Base-by-base conservation (phyloP, 2,113 vertebrate species). In the Phaethornis superciliosus region DNA sequence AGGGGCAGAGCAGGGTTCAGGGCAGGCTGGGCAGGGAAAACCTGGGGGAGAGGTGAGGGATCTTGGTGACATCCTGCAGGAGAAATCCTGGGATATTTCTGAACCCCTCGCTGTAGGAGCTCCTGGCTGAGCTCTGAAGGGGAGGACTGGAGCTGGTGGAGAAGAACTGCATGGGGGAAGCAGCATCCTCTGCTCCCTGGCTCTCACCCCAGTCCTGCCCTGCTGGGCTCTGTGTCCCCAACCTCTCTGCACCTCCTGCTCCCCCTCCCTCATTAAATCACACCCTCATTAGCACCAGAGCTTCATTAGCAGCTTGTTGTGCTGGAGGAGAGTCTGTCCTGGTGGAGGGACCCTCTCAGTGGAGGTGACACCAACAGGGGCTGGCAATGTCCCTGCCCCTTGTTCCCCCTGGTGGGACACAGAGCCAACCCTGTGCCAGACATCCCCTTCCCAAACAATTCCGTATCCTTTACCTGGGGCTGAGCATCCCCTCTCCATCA, bases 241-340 rank as follows among this genome's bases (percentile, higher is more conserved):
- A 11, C 35, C 26, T 12, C 40, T 20, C 24, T 5, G 1, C 1
- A 1, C 16, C 56, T 22, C 35, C 33, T 0, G 0, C 19, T 46
- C 46, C 46, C 46, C 46, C 17, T 79, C 35, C 15, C 47, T 68
- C 37, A 40, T n/a, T 49, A 63, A 84, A 59, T 56, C 26, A 52
- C 56, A 27, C 16, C n/a, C 44, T 84, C 12, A 0, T 70, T 65
- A 74, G 51, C 46, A 47, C 19, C 63, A 33, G 18, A 8, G 12
- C 60, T n/a, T 81, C 79, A 8, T 40, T 42, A 74, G 75, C 40
- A 88, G 60, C 55, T 69, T 6, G 28, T 47, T 33, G 69, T 35
- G 68, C 33, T 1, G 62, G 56, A n/a, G 26, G 54, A 46, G 46
- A 46, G 46, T 32, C 47, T 44, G 42, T 21, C 24, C 24, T 10